These are phyloP conservation scores for Ephestia elutella DNA, from an alignment of 1,140 invertebrate genomes.

Conservation along the genomic window DNA sequence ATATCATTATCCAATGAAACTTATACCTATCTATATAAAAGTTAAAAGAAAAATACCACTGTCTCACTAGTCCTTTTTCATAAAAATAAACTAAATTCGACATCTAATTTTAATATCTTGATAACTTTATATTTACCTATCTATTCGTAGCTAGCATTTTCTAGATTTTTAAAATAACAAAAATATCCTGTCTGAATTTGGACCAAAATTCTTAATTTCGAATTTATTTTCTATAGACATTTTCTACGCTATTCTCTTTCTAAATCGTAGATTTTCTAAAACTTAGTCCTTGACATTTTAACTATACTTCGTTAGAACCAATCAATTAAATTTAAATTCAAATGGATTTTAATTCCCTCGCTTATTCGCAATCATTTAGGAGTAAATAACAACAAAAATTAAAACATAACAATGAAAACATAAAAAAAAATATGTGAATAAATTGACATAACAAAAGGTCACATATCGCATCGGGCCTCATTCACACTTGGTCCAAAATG, in stretches of 20 bases:
- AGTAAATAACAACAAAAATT: too few species aligned
- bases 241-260: slow-evolving; percentile 20
- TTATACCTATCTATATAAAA: too few species aligned
- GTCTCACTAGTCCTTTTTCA: not conserved
- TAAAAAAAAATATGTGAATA: too few species aligned
- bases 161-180: slow-evolving; percentile 8
- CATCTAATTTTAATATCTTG: not conserved
- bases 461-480: too few species aligned
- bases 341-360: not conserved
- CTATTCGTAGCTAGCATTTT: not conserved
- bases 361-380: too few species aligned
- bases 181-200: slow-evolving; percentile 32
- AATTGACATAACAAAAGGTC: too few species aligned
- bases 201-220: slow-evolving; percentile 34
- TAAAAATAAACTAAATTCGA: not conserved
- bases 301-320: not conserved
- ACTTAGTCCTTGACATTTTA: not conserved
- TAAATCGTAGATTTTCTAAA: slow-evolving; percentile 22
- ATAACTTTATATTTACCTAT: not conserved
- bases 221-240: slow-evolving; percentile 27
- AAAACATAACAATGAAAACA: not conserved
- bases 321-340: not conserved
- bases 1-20: too few species aligned
- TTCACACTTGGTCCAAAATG: too few species aligned
- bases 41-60: too few species aligned